phyloP scores from a whole-genome alignment of 1,140 invertebrate genomes.

The Carposina sasakii region DNA sequence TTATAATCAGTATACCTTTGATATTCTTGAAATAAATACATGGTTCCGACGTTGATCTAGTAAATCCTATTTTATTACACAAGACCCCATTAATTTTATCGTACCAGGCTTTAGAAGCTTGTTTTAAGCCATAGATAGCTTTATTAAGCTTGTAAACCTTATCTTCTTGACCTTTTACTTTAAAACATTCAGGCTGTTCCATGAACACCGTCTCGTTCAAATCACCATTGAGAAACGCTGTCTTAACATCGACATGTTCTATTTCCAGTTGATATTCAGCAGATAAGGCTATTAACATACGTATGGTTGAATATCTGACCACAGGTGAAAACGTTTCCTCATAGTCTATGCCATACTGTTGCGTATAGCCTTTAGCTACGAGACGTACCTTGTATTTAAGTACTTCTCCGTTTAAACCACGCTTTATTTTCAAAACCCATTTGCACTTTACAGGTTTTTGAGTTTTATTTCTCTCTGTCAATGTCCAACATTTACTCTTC shows the following conservation, averaged over 20 bases:
- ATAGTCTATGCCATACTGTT: constrained; percentile 43
- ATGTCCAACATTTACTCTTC: constrained; percentile 36
- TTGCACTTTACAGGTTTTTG: constrained; percentile 31
- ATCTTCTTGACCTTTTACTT: constrained; percentile 9
- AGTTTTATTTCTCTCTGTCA: constrained; percentile 18
- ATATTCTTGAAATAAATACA: constrained; percentile 29
- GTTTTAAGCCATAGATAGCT: constrained; percentile 19
- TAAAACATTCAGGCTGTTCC: constrained; percentile 11
- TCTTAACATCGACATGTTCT: background rate
- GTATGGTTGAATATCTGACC: constrained; percentile 29
- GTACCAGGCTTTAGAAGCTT: constrained; percentile 16
- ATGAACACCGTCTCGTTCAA: background rate
- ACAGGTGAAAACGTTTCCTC: constrained; percentile 40
- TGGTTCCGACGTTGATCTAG: constrained; percentile 26
- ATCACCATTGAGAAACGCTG: constrained; percentile 2
- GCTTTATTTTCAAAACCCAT: constrained; percentile 43
- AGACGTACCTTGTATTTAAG: constrained; percentile 52
- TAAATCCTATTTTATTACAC: constrained; percentile 22
- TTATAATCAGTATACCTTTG: constrained; percentile 18
- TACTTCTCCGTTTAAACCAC: constrained; percentile 21
- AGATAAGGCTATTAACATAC: constrained; percentile 31
- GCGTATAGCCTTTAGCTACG: constrained; percentile 44
- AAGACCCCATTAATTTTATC: constrained; percentile 13
- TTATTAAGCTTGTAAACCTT: constrained; percentile 19
- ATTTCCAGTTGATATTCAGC: constrained; percentile 4